These are phyloP conservation scores for Gadus chalcogrammus DNA, from an alignment of 2,113 vertebrate genomes.

Conservation along the genomic window DNA sequence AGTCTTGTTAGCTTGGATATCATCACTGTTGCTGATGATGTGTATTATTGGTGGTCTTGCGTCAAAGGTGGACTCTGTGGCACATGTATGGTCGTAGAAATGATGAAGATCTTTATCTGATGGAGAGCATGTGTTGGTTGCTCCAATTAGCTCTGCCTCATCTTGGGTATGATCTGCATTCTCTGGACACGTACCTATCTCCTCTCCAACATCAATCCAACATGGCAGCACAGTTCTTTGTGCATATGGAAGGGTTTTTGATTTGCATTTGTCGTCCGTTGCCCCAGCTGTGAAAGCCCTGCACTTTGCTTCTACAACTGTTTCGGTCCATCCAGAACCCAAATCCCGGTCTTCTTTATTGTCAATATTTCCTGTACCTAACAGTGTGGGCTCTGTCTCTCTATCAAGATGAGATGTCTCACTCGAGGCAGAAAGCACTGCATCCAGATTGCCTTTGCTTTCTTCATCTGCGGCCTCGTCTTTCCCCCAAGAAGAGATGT, in stretches of 20 bases:
- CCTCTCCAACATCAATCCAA: no score
- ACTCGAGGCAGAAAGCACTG: neutral
- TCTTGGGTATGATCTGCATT: neutral
- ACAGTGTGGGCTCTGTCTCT: neutral
- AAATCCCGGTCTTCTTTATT: conserved; percentile 26
- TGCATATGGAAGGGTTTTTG: no score
- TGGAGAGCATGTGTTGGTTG: neutral
- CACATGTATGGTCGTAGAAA: neutral
- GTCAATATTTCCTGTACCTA: neutral
- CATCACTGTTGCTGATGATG: neutral
- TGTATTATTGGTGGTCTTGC: neutral
- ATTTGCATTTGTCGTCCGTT: neutral
- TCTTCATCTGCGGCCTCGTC: conserved; percentile 17
- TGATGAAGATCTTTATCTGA: neutral
- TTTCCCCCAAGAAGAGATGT: conserved; percentile 62
- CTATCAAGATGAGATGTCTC: neutral
- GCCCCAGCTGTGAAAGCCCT: neutral
- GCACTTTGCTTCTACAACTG: neutral
- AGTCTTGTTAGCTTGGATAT: neutral
- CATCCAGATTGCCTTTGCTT: neutral
- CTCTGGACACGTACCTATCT: no score
- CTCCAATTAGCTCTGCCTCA: no score
- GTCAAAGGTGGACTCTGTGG: neutral
- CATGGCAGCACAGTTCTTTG: no score
- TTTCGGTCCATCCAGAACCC: conserved; percentile 34